Evolutionary conservation across 2,797 vertebrate species (phyloP).

Genomic region (Bryconaethiops microstoma): DNA sequence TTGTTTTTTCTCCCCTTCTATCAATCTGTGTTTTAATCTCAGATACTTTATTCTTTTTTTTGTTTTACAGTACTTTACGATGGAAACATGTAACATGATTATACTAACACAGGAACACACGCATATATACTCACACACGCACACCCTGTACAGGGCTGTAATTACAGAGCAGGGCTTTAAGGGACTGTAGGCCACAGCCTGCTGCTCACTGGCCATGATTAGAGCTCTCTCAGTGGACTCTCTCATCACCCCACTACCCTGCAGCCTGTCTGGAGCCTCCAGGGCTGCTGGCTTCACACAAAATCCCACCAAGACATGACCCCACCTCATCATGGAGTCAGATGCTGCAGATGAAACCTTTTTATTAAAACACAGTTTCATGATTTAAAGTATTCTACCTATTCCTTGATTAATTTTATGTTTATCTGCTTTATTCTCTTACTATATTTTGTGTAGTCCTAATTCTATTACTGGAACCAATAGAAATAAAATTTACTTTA

Average conservation of each 20-base stretch:
- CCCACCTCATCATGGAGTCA: conserved; percentile 9
- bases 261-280: conserved; percentile 24
- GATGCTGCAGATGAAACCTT: neutral
- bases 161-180: conserved; percentile 51
- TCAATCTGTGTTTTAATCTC: neutral
- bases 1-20: neutral
- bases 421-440: neutral
- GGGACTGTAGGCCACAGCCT: conserved; percentile 37
- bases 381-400: neutral
- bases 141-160: conserved; percentile 41
- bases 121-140: neutral
- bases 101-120: conserved; percentile 4
- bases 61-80: conserved; percentile 22
- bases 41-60: neutral
- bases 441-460: neutral
- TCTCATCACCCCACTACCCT: conserved; percentile 16
- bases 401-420: neutral
- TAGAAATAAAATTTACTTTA: no score
- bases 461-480: neutral
- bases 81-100: neutral
- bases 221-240: conserved; percentile 41
- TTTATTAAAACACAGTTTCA: neutral
- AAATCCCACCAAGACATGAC: conserved; percentile 22
- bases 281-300: conserved; percentile 7
- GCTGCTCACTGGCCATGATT: conserved; percentile 46